These are phyloP conservation scores for Slavum lentiscoides DNA, from an alignment of 2,888 invertebrate genomes.

Conservation along the genomic window DNA sequence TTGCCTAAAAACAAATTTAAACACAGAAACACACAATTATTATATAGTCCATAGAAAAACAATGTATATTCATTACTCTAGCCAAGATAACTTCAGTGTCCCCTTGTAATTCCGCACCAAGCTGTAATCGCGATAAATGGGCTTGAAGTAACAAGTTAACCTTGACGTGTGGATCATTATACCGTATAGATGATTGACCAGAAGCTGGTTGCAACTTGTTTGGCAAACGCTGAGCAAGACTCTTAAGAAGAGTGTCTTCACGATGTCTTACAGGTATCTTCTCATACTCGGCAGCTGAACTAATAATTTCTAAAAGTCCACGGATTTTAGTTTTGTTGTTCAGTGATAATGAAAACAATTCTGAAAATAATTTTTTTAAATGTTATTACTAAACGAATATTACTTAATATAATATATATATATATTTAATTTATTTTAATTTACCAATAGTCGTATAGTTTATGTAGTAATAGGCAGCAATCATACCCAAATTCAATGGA, in stretches of 20 bases:
- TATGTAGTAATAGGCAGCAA: slow-evolving; percentile 99
- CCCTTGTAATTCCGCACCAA: slow-evolving; percentile 94
- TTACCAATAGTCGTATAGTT: slow-evolving; percentile 97
- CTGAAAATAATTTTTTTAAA: slow-evolving; percentile 62
- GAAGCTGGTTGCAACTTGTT: slow-evolving; percentile 65
- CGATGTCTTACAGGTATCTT: slow-evolving; percentile 91
- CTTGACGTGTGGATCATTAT: slow-evolving; percentile 95
- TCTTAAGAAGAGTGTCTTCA: slow-evolving; percentile 84
- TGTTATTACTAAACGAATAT: neutral
- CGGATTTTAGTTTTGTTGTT: slow-evolving; percentile 97
- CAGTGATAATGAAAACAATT: slow-evolving; percentile 94
- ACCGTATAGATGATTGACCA: slow-evolving; percentile 72
- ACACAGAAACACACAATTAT: neutral
- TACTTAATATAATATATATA: neutral
- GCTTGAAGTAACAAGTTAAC: slow-evolving; percentile 94
- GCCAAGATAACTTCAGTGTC: slow-evolving; percentile 90
- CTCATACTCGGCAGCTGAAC: slow-evolving; percentile 96
- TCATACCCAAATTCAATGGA: slow-evolving; percentile 98
- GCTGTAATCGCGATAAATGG: slow-evolving; percentile 88
- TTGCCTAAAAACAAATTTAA: slow-evolving; percentile 64
- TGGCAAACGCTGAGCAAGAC: slow-evolving; percentile 66
- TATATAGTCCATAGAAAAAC: slow-evolving; percentile 37
- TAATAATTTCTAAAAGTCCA: slow-evolving; percentile 95
- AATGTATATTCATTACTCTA: slow-evolving; percentile 62
- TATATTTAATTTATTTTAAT: slow-evolving; percentile 54